A percentile compares a stretch with the other conserved stretches of the same genome.
These are phyloP conservation scores for Ophiodon elongatus DNA, from an alignment of 2,113 vertebrate species.

Conservation along the genomic window DNA sequence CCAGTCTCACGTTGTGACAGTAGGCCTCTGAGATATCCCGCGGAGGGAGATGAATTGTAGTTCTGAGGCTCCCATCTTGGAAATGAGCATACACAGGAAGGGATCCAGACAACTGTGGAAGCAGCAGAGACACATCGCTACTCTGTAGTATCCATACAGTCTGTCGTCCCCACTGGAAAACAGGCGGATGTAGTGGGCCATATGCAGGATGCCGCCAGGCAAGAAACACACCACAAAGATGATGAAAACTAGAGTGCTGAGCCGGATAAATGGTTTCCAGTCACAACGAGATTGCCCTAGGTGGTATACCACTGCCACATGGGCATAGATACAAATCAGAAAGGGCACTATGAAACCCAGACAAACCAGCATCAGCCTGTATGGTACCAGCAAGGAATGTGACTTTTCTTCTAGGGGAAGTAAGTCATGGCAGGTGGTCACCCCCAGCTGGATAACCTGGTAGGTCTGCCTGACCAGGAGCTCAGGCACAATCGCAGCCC, in stretches of 20 bases:
- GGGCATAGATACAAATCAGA: conserved; percentile 85
- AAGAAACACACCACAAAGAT: conserved; percentile 92
- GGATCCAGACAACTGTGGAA: conserved; percentile 94
- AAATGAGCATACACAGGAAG: conserved; percentile 92
- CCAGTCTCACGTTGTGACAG: conserved; percentile 49
- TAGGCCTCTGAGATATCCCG: conserved; percentile 34
- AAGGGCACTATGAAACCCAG: conserved; percentile 90
- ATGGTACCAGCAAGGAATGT: conserved; percentile 80
- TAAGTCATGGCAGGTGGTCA: conserved; percentile 91
- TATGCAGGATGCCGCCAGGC: conserved; percentile 89
- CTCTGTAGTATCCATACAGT: conserved; percentile 88
- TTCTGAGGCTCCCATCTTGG: conserved; percentile 74
- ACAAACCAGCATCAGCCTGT: conserved; percentile 84
- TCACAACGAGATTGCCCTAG: conserved; percentile 84
- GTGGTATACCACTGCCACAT: conserved; percentile 86
- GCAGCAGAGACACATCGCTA: conserved; percentile 90
- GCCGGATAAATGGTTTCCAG: conserved; percentile 88
- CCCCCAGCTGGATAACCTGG: conserved; percentile 55
- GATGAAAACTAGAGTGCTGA: conserved; percentile 87
- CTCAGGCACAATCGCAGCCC: conserved; percentile 87
- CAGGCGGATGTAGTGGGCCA: conserved; percentile 87
- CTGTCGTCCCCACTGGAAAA: conserved; percentile 80
- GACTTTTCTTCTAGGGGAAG: conserved; percentile 76
- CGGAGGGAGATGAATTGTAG: conserved; percentile 70
- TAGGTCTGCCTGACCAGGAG: conserved; percentile 88